Evolutionary conservation across 2,797 vertebrate genomes (phyloP).

Genomic region (Neopelma chrysocephalum): DNA sequence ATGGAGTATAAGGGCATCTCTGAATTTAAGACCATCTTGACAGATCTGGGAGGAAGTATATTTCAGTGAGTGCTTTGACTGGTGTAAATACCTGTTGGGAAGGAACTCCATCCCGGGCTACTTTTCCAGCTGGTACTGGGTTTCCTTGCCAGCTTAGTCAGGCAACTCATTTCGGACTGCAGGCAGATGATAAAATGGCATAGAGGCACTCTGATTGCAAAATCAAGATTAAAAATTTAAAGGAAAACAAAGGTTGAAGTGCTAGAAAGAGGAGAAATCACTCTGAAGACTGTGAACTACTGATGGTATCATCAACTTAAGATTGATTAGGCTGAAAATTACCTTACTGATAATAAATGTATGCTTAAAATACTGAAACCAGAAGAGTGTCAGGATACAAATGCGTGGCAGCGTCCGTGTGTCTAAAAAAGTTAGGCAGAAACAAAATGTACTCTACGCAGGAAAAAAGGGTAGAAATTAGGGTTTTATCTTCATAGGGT

Average conservation of each 20-base stretch:
- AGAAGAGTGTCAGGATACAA: background rate
- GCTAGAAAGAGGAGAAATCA: background rate
- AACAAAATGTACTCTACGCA: background rate
- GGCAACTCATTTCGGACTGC: background rate
- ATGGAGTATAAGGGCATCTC: background rate
- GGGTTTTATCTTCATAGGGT: background rate
- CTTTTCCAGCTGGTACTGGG: background rate
- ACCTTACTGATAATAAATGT: background rate
- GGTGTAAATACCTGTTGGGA: background rate
- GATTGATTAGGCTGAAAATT: background rate
- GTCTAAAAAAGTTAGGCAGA: background rate
- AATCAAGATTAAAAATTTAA: background rate
- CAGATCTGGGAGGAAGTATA: background rate
- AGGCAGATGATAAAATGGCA: background rate
- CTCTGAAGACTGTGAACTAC: background rate
- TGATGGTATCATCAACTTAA: background rate
- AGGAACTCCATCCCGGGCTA: background rate
- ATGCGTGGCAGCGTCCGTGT: background rate
- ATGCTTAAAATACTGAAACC: background rate
- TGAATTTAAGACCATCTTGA: background rate
- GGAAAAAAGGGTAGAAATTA: background rate
- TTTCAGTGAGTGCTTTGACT: background rate
- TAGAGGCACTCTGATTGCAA: background rate
- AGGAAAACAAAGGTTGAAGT: background rate
- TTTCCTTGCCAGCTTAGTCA: background rate